Percentiles rank a stretch among this genome's conserved stretches.
Conservation (phyloP, 2,888 invertebrate genomes). For the Steinernema carpocapsae region DNA sequence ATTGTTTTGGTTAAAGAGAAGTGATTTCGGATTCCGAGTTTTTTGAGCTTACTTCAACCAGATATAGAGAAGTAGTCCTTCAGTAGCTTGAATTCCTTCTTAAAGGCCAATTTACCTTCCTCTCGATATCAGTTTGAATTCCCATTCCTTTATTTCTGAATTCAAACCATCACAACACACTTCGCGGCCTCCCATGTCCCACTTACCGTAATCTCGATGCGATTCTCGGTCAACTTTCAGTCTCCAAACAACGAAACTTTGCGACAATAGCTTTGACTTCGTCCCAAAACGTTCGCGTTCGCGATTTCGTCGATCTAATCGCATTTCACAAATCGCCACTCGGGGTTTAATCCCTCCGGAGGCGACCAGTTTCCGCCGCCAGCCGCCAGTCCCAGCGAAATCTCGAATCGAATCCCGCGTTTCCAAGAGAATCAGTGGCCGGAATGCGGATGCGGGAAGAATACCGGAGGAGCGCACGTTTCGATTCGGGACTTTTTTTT, state of each 20-base stretch:
- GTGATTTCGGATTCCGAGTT: too few relatives aligned
- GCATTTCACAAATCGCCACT: constrained; percentile 10
- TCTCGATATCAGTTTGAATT: too few relatives aligned
- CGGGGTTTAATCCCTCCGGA: not conserved
- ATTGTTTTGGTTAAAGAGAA: too few relatives aligned
- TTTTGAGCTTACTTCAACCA: too few relatives aligned
- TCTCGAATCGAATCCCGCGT: not conserved
- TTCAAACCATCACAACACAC: not conserved
- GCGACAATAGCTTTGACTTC: not conserved
- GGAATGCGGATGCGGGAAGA: not conserved
- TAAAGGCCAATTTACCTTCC: too few relatives aligned
- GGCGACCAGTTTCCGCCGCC: constrained; percentile 32
- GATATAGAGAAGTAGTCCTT: too few relatives aligned
- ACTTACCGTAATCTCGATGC: too few relatives aligned
- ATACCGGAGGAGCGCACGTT: too few relatives aligned
- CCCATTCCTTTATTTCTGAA: not conserved
- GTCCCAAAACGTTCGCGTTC: constrained; percentile 13
- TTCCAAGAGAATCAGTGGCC: not conserved
- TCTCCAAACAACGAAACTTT: not conserved
- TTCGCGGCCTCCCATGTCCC: too few relatives aligned
- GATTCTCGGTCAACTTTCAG: not conserved
- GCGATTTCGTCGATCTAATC: constrained; percentile 27
- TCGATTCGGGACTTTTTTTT: not conserved
- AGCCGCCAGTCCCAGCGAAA: not conserved
- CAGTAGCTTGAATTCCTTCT: too few relatives aligned